phyloP scores from a whole-genome alignment of 2,888 invertebrate genomes.

The Dermolepida albohirtum region DNA sequence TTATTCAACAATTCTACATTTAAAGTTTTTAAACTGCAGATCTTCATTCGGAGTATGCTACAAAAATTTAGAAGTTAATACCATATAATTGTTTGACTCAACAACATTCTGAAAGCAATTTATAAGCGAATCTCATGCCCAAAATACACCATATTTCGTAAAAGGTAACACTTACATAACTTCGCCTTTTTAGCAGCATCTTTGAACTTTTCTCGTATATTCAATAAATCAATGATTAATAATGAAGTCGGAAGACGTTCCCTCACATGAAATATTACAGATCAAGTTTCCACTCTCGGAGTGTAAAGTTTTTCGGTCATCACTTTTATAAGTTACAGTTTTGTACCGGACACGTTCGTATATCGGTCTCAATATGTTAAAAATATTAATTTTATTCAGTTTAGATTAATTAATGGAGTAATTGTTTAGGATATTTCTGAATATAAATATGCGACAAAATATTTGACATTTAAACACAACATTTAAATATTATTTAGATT shows the following conservation, averaged over 20 bases:
- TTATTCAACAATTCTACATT: too few relatives aligned
- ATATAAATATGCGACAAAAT: too few relatives aligned
- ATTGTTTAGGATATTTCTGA: too few relatives aligned
- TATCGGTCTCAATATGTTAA: conserved; percentile 6
- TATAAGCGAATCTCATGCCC: conserved; percentile 2
- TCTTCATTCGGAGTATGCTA: too few relatives aligned
- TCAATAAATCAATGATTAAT: conserved; percentile 60
- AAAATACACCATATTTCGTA: conserved; percentile 47
- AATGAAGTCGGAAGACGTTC: conserved; percentile 56
- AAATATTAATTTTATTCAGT: background rate
- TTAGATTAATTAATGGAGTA: too few relatives aligned
- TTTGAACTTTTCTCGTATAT: conserved; percentile 53
- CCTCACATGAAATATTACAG: conserved; percentile 53
- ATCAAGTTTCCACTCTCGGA: conserved; percentile 54
- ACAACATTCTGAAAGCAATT: conserved; percentile 13
- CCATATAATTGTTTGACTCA: background rate
- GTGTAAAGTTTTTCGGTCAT: conserved; percentile 57
- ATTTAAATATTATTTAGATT: too few relatives aligned
- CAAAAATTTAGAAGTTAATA: too few relatives aligned
- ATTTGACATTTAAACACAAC: too few relatives aligned
- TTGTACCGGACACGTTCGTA: conserved; percentile 10
- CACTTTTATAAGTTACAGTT: conserved; percentile 55
- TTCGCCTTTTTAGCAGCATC: conserved; percentile 51
- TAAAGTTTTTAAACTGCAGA: too few relatives aligned
- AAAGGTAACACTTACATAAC: conserved; percentile 49